Base-by-base conservation (phyloP, 1,140 invertebrate species). In the Diorhabda carinulata region DNA sequence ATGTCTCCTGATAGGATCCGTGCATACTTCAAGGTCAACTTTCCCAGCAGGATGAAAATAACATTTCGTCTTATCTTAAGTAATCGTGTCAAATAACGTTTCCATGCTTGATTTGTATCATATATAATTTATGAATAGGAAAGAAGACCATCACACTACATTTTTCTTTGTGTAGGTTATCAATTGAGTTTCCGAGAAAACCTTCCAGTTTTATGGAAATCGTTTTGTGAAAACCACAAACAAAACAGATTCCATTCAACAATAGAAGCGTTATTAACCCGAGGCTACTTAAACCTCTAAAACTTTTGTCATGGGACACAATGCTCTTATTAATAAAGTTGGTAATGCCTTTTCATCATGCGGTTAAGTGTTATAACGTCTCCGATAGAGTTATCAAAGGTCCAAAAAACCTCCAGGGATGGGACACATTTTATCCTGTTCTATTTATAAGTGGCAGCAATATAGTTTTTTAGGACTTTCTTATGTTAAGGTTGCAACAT, bases 311-410 rank as follows among this genome's bases (percentile, higher is more conserved):
- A 52, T 52, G 47, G 47, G n/a, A 52, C 47, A 52, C 47, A 52
- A 52, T 52, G 47, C 47, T 52, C 47, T 52, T 52, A 52, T 52
- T 52, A 52, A 52, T 52, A 52, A 52, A 52, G 47, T 52, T 52
- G 47, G 47, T 52, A 52, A 52, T n/a, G 47, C n/a, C 47, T 3
- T 52, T 52, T n/a, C 47, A 52, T 52, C 47, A 52, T 8, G 47
- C 47, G n/a, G 47, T 52, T 52, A 52, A 52, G 47, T 52, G 47
- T 52, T 52, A 52, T 52, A 52, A 52, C 47, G 3, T 52, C 47
- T 52, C 47, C n/a, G 47, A 52, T 52, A n/a, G n/a, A 52, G 47
- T 52, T 52, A 52, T 52, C 47, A 52, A 52, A n/a, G 47, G 47
- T 52, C 47, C 47, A 52, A 52, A 52, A n/a, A n/a, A 52, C 47